phyloP scores from a whole-genome alignment of 2,113 vertebrate species.

The Natator depressus region DNA sequence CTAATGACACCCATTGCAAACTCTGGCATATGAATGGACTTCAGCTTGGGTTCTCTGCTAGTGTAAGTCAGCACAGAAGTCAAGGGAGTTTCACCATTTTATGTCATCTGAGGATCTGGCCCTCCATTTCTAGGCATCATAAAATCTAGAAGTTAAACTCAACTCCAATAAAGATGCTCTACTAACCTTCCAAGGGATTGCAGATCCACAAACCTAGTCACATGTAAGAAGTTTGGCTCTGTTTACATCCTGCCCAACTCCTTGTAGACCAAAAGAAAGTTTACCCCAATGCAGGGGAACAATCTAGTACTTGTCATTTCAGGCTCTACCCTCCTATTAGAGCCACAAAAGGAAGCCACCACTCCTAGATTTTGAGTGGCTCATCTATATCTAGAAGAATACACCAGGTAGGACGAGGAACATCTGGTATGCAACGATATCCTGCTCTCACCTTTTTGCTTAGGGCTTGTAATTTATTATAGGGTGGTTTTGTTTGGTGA shows the following conservation, averaged over 20 bases:
- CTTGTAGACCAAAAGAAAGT: background rate
- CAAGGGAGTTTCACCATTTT: background rate
- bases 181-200: background rate
- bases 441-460: background rate
- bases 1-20: fast-evolving
- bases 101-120: fast-evolving
- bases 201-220: background rate
- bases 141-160: background rate
- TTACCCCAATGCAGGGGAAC: background rate
- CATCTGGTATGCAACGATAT: background rate
- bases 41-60: background rate
- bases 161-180: background rate
- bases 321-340: background rate
- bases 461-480: background rate
- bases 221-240: background rate
- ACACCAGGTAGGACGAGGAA: background rate
- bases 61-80: background rate
- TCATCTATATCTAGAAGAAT: conserved; percentile 17
- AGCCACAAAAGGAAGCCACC: background rate
- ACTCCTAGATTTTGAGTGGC: fast-evolving
- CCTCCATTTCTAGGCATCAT: background rate
- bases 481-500: background rate
- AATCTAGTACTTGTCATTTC: background rate
- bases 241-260: background rate
- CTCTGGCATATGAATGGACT: background rate